Evolutionary conservation across 2,797 vertebrate species (phyloP), one percentile per base, ranked within the genome.

Genomic region (Cygnus olor): DNA sequence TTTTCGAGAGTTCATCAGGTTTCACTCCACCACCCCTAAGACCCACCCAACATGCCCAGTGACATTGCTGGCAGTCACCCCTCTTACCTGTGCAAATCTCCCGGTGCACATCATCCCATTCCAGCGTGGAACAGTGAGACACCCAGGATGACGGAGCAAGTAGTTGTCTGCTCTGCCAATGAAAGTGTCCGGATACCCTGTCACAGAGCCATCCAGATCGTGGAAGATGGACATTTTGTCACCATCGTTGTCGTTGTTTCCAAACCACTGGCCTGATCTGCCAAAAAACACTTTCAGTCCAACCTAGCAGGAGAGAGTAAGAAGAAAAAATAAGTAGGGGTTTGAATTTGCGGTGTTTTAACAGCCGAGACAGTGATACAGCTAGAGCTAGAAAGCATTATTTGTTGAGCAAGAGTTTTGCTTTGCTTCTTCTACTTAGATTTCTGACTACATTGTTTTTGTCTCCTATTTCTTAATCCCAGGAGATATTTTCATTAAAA

Each of bases 211-310:
- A 2, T 93, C 97, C 94, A 96, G 88, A 6, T 95, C 97, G 19
- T 90, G 96, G 82, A 95, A 97, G 56, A 97, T 36, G 11, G 97
- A 97, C 10, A 69, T 90, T 78, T 95, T 97, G 95, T 97, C 97
- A n/a, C 97, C 95, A 0, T 97, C 97, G 4, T 74, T 85, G 66
- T 93, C 82, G 5, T 94, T 95, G 32, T 49, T 94, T 80, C 97
- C 97, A 87, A 98, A 97, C 96, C 97, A 97, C 73, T 95, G 91
- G 11, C 93, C 97, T 1, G 61, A 38, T 49, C 54, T 95, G 56
- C 96, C 97, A 93, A 97, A 97, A 88, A 97, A 93, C 24, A 94
- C 94, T 65, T 96, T 90, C 34, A 97, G 95, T 19, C 94, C 96
- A 89, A 89, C 97, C 97, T 97, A 63, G 60, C 16, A 87, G 22